Evolutionary conservation across 2,113 vertebrate species (phyloP), one percentile per base, ranked within the genome.

Genomic region (Gadus macrocephalus): DNA sequence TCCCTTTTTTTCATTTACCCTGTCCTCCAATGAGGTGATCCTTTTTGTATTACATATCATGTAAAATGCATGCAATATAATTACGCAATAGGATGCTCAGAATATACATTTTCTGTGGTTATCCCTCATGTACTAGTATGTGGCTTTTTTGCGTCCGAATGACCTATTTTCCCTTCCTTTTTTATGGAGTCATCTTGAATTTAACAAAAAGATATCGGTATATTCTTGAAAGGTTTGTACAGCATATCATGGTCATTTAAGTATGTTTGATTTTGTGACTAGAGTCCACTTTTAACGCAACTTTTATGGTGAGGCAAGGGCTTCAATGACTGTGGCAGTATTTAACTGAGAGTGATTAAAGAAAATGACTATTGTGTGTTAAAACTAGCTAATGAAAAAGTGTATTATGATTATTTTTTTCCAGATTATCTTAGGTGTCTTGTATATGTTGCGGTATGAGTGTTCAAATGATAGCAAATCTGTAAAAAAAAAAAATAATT

Each of bases 391-490:
- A 89, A 84, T 77, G 71, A 82, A 89, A 89, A 86, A 73, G 81
- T 86, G 85, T 91, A 86, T 87, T 88, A 86, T 87, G 90, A 87
- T 80, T 82, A 88, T 89, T 91, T 91, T 85, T 91, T 91, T 92
- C 83, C 87, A 90, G 85, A 94, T 92, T 94, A 93, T 92, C 87
- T 88, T 92, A 92, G 89, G 81, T 90, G 91, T 92, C 93, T 94
- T 92, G 91, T 93, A 93, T 93, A 92, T 89, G 95, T 98, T 96
- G 93, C 95, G 95, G 95, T 96, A 90, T 95, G 95, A 94, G 92
- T 95, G 95, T 95, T 91, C 82, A 87, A 91, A 91, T 89, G 81
- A 89, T 92, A 92, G 89, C 83, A 91, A 89, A 86, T 90, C 85
- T 92, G 86, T 92, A 90, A 89, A 91, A 83, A 88, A 81, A 88